phyloP scores from a whole-genome alignment of 2,113 vertebrate species.

The Vimba vimba region DNA sequence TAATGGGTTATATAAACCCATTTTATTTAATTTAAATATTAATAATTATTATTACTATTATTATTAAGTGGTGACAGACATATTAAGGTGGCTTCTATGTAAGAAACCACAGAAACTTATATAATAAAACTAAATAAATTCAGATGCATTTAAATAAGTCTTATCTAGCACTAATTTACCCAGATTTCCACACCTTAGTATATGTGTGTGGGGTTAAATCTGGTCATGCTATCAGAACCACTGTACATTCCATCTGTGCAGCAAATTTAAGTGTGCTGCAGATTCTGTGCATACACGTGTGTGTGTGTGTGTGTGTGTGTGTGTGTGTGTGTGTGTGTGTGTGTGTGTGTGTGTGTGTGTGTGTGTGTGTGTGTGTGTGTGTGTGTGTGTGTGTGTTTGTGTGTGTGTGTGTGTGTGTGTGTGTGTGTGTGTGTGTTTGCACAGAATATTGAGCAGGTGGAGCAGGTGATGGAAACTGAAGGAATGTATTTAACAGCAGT shows the following conservation, averaged over 20 bases:
- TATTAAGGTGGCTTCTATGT: too few species aligned
- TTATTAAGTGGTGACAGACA: too few species aligned
- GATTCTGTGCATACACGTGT: neutral
- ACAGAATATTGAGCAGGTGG: constrained; percentile 73
- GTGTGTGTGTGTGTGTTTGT: neutral
- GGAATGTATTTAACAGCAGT: constrained; percentile 84
- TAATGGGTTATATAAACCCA: neutral
- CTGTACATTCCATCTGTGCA: constrained; percentile 87
- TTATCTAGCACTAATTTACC: neutral
- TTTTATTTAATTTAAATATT: neutral
- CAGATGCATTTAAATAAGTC: neutral
- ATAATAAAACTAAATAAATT: too few species aligned
- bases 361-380: neutral
- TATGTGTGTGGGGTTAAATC: constrained; percentile 77
- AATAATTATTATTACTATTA: too few species aligned
- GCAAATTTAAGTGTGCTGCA: constrained; percentile 83
- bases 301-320: neutral
- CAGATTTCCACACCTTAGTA: constrained; percentile 76
- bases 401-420: neutral
- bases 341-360: constrained; percentile 3
- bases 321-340: neutral
- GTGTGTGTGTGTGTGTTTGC: neutral
- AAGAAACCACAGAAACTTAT: too few species aligned
- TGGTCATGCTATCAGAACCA: constrained; percentile 87
- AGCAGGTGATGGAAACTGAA: constrained; percentile 77